A percentile compares a stretch with the other conserved stretches of the same genome.
These are phyloP conservation scores for Caenorhabditis doughertyi DNA, from an alignment of 2,888 invertebrate species.

Conservation along the genomic window DNA sequence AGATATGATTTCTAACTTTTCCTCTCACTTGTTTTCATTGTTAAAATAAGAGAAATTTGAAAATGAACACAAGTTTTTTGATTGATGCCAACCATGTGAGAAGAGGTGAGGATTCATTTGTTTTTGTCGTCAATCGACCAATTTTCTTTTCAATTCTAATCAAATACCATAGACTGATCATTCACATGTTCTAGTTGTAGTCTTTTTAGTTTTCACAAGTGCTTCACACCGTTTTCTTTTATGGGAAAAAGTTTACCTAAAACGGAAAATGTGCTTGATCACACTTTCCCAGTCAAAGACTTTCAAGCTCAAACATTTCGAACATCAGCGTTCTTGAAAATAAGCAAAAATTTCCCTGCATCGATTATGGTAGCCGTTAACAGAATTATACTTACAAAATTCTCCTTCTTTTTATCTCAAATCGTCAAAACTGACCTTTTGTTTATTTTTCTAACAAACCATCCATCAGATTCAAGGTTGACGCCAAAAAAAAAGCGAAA, in stretches of 20 bases:
- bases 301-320: too few species aligned
- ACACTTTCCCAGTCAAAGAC: too few species aligned
- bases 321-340: too few species aligned
- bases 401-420: not conserved
- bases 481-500: not conserved
- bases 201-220: not conserved
- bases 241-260: too few species aligned
- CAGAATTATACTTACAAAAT: slow-evolving; percentile 1
- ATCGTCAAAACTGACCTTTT: slow-evolving; percentile 18
- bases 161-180: slow-evolving; percentile 3
- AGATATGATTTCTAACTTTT: not conserved
- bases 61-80: slow-evolving; percentile 34
- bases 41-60: not conserved
- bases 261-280: too few species aligned
- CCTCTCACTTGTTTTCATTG: not conserved
- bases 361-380: not conserved
- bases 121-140: slow-evolving; percentile 28
- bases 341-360: not conserved
- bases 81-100: slow-evolving; percentile 30
- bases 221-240: not conserved
- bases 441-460: slow-evolving; percentile 26
- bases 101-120: slow-evolving; percentile 11
- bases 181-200: not conserved
- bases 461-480: slow-evolving; percentile 33
- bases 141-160: not conserved